Percentiles rank a stretch among this genome's conserved stretches.
phyloP scores from a whole-genome alignment of 2,797 vertebrate species.

The Syncerus caffer region DNA sequence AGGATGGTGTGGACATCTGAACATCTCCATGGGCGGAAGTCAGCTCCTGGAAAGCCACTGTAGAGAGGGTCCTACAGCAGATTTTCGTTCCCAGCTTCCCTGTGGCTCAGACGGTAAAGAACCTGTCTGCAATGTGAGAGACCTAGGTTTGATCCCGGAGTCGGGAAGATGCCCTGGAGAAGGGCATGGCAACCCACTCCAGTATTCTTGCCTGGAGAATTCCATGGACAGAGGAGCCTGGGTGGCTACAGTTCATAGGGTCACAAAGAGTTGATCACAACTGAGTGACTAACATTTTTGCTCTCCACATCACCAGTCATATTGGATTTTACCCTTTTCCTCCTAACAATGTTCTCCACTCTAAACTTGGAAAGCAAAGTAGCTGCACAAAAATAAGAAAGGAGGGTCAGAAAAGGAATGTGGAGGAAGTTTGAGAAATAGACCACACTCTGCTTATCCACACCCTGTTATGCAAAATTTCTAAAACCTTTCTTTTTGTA shows the following conservation, averaged over 20 bases:
- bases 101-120: not conserved
- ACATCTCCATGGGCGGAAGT: not conserved
- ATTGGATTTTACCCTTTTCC: not conserved
- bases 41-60: too few relatives aligned
- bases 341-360: not conserved
- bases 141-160: not conserved
- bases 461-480: not conserved
- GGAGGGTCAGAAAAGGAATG: not conserved
- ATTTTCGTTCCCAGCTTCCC: not conserved
- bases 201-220: not conserved
- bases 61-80: not conserved
- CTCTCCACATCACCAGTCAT: not conserved
- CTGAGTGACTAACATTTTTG: not conserved
- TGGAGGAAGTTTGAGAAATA: not conserved
- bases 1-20: not conserved
- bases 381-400: not conserved
- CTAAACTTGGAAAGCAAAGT: not conserved
- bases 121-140: not conserved
- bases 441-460: rapidly evolving
- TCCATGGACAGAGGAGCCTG: not conserved
- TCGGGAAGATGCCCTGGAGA: not conserved
- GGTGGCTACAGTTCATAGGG: not conserved
- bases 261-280: not conserved
- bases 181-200: not conserved
- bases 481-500: not conserved